A percentile compares a stretch with the other conserved stretches of the same genome.
These are phyloP conservation scores for Hozukius guyotensis DNA, from an alignment of 2,797 vertebrate genomes.

Conservation along the genomic window DNA sequence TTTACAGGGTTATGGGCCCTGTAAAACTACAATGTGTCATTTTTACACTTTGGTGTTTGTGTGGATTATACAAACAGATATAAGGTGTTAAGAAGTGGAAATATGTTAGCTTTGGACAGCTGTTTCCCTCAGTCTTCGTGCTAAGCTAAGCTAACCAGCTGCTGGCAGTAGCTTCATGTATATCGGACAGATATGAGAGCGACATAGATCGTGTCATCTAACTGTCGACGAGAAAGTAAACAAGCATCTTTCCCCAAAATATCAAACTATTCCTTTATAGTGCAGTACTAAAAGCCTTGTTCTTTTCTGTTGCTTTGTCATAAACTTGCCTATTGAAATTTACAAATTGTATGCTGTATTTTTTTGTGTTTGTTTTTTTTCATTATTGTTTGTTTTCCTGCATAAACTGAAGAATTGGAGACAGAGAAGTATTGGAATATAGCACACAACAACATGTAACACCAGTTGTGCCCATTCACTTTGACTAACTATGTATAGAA, in stretches of 20 bases:
- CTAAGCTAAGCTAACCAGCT: neutral
- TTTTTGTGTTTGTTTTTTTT: neutral
- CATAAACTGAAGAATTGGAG: neutral
- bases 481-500: neutral
- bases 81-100: neutral
- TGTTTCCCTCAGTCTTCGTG: neutral
- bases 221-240: neutral
- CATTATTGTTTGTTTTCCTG: conserved; percentile 6
- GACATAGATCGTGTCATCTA: no score
- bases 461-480: neutral
- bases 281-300: neutral
- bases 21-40: neutral
- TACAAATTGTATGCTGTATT: neutral
- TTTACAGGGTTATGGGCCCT: neutral
- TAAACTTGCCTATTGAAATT: neutral
- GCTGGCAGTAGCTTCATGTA: neutral
- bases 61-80: neutral
- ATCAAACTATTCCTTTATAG: neutral
- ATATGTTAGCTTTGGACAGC: neutral
- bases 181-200: neutral
- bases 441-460: neutral
- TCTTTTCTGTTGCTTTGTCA: neutral
- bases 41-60: neutral
- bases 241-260: neutral
- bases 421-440: neutral